Evolutionary conservation across 2,113 vertebrate species (phyloP).

Genomic region (Pycnonotus jocosus): DNA sequence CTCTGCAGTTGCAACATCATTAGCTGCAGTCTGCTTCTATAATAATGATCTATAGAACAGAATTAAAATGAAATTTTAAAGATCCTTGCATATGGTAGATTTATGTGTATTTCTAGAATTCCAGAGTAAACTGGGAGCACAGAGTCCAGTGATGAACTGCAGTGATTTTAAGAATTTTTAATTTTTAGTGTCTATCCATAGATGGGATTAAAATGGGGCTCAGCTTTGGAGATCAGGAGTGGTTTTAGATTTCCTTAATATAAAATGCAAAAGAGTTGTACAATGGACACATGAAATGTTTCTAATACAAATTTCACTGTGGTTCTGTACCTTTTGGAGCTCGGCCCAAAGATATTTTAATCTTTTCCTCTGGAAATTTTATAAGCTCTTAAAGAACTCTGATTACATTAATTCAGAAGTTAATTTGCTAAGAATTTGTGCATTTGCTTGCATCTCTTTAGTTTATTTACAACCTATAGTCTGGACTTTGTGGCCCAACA

Average conservation of each 20-base stretch:
- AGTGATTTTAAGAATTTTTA: neutral
- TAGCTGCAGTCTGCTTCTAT: neutral
- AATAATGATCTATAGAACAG: neutral
- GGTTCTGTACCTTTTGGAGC: neutral
- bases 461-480: neutral
- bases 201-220: neutral
- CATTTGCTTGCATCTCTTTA: neutral
- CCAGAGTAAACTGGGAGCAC: too few relatives aligned
- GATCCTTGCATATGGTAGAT: neutral
- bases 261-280: neutral
- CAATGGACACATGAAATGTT: neutral
- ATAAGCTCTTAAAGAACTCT: neutral
- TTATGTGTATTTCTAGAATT: neutral
- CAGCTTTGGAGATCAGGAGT: neutral
- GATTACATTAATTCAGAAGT: neutral
- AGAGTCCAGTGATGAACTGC: neutral
- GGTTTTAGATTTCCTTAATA: neutral
- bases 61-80: neutral
- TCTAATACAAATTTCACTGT: neutral
- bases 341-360: neutral
- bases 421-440: conserved; percentile 3
- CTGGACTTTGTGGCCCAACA: neutral
- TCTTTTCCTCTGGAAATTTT: neutral
- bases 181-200: neutral
- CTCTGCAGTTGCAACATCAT: neutral